Evolutionary conservation across 64 coral and sea anemone genomes (phyloP).

Genomic region (Stichodactyla helianthus): DNA sequence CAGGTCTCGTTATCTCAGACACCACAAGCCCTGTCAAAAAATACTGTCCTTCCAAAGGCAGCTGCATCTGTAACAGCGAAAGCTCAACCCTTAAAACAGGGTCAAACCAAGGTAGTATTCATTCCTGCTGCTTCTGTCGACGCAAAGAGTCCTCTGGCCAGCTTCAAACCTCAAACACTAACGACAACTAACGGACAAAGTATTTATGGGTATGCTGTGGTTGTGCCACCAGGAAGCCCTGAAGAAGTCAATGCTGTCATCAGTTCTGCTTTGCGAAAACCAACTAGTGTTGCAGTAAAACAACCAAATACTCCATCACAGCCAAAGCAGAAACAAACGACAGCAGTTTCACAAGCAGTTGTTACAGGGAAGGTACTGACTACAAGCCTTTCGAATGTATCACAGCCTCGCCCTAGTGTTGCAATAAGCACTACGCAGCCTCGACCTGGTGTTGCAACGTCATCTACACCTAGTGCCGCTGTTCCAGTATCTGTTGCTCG

Average conservation of each 20-base stretch:
- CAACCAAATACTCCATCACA: not conserved
- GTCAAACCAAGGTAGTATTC: constrained; percentile 6
- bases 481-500: not conserved
- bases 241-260: constrained; percentile 16
- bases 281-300: not conserved
- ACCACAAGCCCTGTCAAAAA: not conserved
- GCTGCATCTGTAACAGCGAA: not conserved
- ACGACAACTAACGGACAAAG: not conserved
- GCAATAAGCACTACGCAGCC: not conserved
- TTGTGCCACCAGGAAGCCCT: not conserved
- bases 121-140: constrained; percentile 15
- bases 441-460: not conserved
- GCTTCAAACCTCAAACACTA: constrained; percentile 3
- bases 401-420: not conserved
- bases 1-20: not conserved
- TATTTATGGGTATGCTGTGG: constrained; percentile 26
- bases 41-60: not conserved
- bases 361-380: not conserved
- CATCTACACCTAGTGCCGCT: not conserved
- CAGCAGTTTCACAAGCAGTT: not conserved
- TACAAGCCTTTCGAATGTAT: not conserved
- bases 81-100: not conserved
- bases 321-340: not conserved
- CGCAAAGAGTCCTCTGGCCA: constrained; percentile 12
- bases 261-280: constrained; percentile 15